phyloP scores from a whole-genome alignment of 2,797 vertebrate genomes.

The Argya squamiceps region DNA sequence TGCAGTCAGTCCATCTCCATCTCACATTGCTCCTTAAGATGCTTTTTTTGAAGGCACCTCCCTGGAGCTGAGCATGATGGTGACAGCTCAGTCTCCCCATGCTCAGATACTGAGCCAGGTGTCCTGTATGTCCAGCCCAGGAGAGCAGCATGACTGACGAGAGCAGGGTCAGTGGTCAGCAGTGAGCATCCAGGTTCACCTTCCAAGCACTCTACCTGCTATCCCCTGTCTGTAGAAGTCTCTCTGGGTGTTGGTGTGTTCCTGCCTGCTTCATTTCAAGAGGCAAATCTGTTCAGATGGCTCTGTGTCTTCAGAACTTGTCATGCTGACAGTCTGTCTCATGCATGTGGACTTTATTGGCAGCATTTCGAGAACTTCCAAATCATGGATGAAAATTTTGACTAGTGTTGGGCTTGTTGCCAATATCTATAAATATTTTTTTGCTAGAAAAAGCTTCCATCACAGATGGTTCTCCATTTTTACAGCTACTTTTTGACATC shows the following conservation, averaged over 20 bases:
- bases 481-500: background rate
- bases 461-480: background rate
- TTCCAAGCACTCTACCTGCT: fast-evolving
- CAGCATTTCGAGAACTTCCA: background rate
- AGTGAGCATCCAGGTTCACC: background rate
- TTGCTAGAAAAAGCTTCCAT: background rate
- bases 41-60: background rate
- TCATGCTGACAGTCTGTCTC: background rate
- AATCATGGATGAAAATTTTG: background rate
- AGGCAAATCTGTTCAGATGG: background rate
- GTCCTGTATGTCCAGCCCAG: background rate
- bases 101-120: fast-evolving
- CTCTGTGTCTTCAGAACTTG: background rate
- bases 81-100: background rate
- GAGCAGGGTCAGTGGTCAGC: background rate
- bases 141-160: fast-evolving
- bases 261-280: background rate
- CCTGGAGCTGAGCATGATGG: fast-evolving
- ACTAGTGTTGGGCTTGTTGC: background rate
- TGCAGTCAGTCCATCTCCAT: background rate
- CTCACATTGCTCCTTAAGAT: background rate
- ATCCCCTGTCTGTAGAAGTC: background rate
- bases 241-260: background rate
- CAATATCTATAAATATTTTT: background rate
- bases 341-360: background rate